These are phyloP conservation scores for Sepioteuthis lessoniana DNA, from an alignment of 2,888 invertebrate species.

Conservation along the genomic window DNA sequence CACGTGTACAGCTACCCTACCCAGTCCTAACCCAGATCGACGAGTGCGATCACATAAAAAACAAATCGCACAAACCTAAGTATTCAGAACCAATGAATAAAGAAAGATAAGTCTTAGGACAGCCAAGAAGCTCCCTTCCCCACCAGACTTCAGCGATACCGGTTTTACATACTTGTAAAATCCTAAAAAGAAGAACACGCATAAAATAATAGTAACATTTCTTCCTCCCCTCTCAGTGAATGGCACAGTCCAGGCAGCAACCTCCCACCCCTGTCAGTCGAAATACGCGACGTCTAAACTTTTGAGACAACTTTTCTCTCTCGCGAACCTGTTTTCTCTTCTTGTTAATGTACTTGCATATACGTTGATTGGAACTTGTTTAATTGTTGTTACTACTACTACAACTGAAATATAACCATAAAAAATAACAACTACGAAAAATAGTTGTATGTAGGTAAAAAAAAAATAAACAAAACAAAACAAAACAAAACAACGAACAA, in stretches of 20 bases:
- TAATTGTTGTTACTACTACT: background rate
- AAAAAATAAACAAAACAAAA: background rate
- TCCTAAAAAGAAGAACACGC: no score
- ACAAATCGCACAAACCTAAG: no score
- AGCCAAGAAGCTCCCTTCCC: no score
- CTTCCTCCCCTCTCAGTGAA: background rate
- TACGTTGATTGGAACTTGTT: background rate
- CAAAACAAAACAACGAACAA: background rate
- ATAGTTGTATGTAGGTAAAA: background rate
- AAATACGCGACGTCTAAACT: background rate
- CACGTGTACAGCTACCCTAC: background rate
- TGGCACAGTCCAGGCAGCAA: background rate
- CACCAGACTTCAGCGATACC: no score
- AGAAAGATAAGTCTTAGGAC: no score
- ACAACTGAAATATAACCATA: background rate
- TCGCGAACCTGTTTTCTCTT: background rate
- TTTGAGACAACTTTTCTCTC: background rate
- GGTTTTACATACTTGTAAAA: no score
- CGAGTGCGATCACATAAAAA: background rate
- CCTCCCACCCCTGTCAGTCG: background rate
- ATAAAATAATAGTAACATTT: background rate
- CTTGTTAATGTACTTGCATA: background rate
- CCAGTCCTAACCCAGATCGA: background rate
- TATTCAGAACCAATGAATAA: no score
- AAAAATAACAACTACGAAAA: background rate